These are phyloP conservation scores for Melanocharis versteri DNA, from an alignment of 2,113 vertebrate genomes.

Conservation along the genomic window DNA sequence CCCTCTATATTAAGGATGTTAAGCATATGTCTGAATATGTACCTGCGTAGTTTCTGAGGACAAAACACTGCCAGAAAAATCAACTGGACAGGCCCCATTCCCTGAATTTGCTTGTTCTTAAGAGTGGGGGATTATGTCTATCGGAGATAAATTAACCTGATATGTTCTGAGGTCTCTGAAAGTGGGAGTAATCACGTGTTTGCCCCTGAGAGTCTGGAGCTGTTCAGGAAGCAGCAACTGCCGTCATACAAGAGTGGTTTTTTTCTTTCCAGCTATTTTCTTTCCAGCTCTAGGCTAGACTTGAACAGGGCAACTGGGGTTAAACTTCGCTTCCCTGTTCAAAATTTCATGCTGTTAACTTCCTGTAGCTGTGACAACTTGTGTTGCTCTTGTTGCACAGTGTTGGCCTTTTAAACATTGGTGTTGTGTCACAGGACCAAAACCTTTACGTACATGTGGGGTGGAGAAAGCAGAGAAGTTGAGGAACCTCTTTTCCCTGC, in stretches of 20 bases:
- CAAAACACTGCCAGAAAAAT: neutral
- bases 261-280: neutral
- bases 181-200: neutral
- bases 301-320: neutral
- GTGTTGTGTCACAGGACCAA: neutral
- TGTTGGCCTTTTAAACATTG: neutral
- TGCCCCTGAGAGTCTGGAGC: neutral
- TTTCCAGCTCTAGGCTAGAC: neutral
- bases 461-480: neutral
- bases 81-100: neutral
- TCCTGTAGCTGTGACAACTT: neutral
- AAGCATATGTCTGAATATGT: neutral
- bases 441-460: neutral
- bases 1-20: neutral
- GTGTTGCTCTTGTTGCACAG: neutral
- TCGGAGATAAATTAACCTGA: neutral
- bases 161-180: neutral
- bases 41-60: neutral
- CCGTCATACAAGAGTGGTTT: neutral
- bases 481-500: neutral
- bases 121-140: neutral
- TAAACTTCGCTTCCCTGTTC: neutral
- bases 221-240: neutral
- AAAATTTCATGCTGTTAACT: neutral
- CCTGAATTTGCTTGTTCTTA: neutral